Percentiles rank a stretch among this genome's conserved stretches.
Conservation (phyloP, 2,113 vertebrate genomes). For the Cromileptes altivelis region DNA sequence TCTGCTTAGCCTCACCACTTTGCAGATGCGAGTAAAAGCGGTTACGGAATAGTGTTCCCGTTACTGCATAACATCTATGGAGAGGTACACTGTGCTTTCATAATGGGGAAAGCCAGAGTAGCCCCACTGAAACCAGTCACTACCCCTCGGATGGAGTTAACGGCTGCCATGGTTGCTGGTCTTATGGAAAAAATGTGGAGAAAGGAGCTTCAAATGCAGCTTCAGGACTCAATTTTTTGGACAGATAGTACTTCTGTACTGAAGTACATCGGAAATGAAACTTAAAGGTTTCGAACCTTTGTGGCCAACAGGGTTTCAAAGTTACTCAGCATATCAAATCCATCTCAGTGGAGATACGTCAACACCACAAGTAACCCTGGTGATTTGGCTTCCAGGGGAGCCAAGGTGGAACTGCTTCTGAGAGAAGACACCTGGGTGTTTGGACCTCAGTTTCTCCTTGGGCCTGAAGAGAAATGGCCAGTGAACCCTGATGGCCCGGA, state of each 20-base stretch:
- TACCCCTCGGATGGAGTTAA: no score
- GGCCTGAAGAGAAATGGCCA: no score
- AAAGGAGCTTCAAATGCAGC: not conserved
- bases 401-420: not conserved
- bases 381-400: not conserved
- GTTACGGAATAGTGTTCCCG: no score
- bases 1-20: no score
- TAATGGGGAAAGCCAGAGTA: not conserved
- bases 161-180: not conserved
- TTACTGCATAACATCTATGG: no score
- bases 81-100: no score
- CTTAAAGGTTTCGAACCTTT: not conserved
- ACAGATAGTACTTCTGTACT: not conserved
- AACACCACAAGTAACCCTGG: not conserved
- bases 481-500: no score
- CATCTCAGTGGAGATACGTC: not conserved
- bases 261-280: not conserved
- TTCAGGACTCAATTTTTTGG: not conserved
- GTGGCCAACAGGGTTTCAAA: not conserved
- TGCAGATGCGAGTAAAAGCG: no score
- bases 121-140: no score
- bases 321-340: not conserved
- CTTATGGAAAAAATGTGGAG: not conserved
- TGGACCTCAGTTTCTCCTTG: no score
- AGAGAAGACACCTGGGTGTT: not conserved